These are phyloP conservation scores for Mastomys natalensis DNA, from an alignment of 2,113 vertebrate genomes.

Conservation along the genomic window DNA sequence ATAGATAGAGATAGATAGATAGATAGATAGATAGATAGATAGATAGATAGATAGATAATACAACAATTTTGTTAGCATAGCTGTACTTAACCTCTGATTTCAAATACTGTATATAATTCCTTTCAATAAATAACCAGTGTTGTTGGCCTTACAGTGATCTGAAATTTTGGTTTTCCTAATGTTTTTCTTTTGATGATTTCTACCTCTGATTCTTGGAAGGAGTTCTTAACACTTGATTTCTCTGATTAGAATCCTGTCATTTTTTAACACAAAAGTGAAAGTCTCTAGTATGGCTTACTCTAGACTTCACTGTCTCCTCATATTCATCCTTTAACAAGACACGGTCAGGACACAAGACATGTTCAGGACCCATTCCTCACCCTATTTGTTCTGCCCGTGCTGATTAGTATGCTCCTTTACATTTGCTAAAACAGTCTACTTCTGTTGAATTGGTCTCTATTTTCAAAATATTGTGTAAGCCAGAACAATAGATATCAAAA, in stretches of 20 bases:
- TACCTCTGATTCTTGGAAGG: neutral
- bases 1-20: neutral
- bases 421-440: neutral
- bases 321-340: neutral
- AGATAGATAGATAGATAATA: neutral
- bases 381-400: neutral
- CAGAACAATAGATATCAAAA: neutral
- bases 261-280: neutral
- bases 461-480: neutral
- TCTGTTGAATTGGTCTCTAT: neutral
- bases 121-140: neutral
- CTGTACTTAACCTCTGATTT: constrained; percentile 25
- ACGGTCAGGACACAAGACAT: neutral
- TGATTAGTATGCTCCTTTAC: neutral
- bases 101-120: neutral
- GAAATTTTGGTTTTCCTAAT: neutral
- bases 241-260: neutral
- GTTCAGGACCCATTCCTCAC: neutral
- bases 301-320: neutral
- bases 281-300: neutral
- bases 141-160: neutral
- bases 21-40: neutral
- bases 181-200: neutral
- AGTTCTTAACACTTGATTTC: neutral
- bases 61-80: neutral